Conservation (phyloP, 2,113 vertebrate species). For the Columba livia region DNA sequence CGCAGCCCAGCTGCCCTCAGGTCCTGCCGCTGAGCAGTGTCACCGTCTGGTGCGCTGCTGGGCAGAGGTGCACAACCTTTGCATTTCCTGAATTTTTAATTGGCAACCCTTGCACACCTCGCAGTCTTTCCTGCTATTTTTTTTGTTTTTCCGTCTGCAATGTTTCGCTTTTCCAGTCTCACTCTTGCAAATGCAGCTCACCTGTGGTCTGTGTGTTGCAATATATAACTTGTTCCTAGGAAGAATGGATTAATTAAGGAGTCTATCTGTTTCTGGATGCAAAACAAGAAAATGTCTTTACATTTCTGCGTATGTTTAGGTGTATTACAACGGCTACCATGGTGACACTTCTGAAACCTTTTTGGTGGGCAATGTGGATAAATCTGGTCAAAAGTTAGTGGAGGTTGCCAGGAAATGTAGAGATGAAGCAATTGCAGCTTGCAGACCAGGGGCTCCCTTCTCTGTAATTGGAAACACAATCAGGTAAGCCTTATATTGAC, state of each 20-base stretch:
- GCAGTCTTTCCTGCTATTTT: neutral
- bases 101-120: neutral
- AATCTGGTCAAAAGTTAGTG: conserved; percentile 85
- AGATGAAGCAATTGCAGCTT: conserved; percentile 92
- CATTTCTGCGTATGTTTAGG: conserved; percentile 78
- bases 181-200: neutral
- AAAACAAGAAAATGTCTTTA: conserved; percentile 54
- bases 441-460: conserved; percentile 86
- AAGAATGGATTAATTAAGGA: conserved; percentile 6
- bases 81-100: neutral
- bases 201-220: neutral
- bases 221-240: neutral
- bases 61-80: neutral
- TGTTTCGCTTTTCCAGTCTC: neutral
- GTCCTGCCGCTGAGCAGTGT: neutral
- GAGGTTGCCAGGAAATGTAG: conserved; percentile 87
- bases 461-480: conserved; percentile 96
- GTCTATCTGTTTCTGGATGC: neutral
- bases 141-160: neutral
- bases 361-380: conserved; percentile 90
- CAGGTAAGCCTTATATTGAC: conserved; percentile 86
- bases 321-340: conserved; percentile 95
- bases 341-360: conserved; percentile 98
- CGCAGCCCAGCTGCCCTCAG: neutral
- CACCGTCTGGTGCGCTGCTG: neutral